These are phyloP conservation scores for Amphipoea oculea DNA, from an alignment of 2,888 invertebrate species.

Conservation along the genomic window DNA sequence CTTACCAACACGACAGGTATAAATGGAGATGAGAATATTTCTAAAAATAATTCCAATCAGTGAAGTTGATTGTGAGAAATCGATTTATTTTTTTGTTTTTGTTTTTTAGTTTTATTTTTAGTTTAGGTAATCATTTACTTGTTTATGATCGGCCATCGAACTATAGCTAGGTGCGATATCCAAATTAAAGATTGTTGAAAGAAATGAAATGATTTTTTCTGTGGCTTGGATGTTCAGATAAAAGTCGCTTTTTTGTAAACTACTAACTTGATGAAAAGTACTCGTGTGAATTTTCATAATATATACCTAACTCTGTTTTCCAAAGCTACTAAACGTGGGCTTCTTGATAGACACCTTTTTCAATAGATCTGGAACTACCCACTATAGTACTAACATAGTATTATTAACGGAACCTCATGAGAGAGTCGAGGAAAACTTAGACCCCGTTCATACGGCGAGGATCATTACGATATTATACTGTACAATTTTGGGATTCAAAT, in stretches of 20 bases:
- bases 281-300: background rate
- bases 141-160: conserved; percentile 11
- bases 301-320: background rate
- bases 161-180: background rate
- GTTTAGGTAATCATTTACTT: background rate
- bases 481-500: background rate
- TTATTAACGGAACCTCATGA: background rate
- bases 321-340: background rate
- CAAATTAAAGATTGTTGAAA: background rate
- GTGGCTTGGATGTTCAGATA: background rate
- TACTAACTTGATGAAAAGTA: background rate
- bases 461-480: background rate
- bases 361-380: background rate
- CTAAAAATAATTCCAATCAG: background rate
- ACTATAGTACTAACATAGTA: background rate
- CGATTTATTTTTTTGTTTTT: conserved; percentile 1
- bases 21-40: background rate
- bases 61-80: background rate
- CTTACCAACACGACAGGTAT: background rate
- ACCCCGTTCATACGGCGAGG: background rate
- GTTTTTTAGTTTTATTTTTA: conserved; percentile 10
- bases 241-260: background rate
- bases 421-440: background rate
- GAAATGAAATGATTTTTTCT: background rate
- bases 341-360: background rate